Conservation (phyloP, 2,113 vertebrate species). For the Pycnonotus jocosus region DNA sequence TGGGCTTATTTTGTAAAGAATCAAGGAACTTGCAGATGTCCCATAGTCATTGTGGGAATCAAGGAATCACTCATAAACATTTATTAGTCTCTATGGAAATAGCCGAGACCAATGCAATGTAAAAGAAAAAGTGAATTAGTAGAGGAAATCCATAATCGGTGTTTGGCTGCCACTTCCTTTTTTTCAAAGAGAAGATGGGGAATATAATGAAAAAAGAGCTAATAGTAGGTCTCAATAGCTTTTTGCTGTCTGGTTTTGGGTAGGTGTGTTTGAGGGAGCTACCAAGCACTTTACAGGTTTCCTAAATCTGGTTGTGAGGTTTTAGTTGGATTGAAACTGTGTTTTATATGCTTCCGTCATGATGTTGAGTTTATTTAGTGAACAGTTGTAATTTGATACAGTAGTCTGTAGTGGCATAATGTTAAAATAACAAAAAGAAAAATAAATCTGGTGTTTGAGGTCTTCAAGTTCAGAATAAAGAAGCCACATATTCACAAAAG, state of each 20-base stretch:
- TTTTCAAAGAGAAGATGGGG: not conserved
- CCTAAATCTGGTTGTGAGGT: not conserved
- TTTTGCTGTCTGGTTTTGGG: not conserved
- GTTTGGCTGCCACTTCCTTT: not conserved
- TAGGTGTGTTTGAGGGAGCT: not conserved
- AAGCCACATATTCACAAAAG: not conserved
- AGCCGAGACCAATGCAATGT: not conserved
- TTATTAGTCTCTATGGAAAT: not conserved
- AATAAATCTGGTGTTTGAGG: not conserved
- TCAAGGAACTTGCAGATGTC: not conserved
- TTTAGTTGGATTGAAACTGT: not conserved
- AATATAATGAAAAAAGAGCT: not conserved
- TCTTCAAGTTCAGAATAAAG: not conserved
- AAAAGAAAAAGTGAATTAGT: not conserved
- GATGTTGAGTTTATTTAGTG: not conserved
- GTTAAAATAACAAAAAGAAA: not conserved
- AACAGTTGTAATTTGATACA: not conserved
- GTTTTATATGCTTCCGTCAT: not conserved
- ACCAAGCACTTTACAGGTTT: not conserved
- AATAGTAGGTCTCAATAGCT: not conserved
- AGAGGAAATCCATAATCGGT: not conserved
- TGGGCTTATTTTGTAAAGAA: not conserved
- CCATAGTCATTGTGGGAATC: not conserved
- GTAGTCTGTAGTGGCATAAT: not conserved
- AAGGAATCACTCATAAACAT: not conserved